phyloP scores from a whole-genome alignment of 2,113 vertebrate genomes.

The Triplophysa dalaica region DNA sequence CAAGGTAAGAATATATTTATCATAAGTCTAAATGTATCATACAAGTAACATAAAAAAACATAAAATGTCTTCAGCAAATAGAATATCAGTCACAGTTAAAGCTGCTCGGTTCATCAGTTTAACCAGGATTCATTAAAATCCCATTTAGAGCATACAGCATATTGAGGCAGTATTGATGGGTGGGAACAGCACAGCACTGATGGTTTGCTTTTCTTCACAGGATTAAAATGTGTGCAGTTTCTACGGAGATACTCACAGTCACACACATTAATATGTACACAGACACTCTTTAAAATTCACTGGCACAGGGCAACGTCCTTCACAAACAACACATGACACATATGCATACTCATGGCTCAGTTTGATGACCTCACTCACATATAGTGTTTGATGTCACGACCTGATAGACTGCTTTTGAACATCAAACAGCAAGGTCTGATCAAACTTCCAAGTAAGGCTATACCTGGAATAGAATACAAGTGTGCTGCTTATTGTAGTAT shows the following conservation, averaged over 20 bases:
- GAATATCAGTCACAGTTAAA: conserved; percentile 42
- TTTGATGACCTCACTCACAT: conserved; percentile 32
- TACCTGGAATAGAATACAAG: not conserved
- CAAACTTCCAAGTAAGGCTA: not conserved
- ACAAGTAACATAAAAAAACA: conserved; percentile 14
- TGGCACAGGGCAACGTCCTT: conserved; percentile 4
- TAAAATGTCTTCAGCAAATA: conserved; percentile 7
- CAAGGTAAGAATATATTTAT: conserved; percentile 47
- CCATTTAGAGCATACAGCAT: not conserved
- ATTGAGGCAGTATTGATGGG: conserved; percentile 23
- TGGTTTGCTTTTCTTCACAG: conserved; percentile 38
- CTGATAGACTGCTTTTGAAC: conserved; percentile 12
- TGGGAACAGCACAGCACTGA: conserved; percentile 26
- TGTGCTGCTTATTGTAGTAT: too few relatives aligned
- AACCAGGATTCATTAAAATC: not conserved
- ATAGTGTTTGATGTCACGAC: conserved; percentile 13
- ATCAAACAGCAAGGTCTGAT: conserved; percentile 18
- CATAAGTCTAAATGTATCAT: conserved; percentile 20
- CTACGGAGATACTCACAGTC: conserved; percentile 22
- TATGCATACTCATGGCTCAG: conserved; percentile 45
- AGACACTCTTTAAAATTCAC: conserved; percentile 10
- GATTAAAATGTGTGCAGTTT: conserved; percentile 1
- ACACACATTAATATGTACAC: conserved; percentile 19
- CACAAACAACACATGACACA: not conserved
- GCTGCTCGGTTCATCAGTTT: conserved; percentile 19